phyloP scores from a whole-genome alignment of 2,797 vertebrate species.

The Linurgus olivaceus region DNA sequence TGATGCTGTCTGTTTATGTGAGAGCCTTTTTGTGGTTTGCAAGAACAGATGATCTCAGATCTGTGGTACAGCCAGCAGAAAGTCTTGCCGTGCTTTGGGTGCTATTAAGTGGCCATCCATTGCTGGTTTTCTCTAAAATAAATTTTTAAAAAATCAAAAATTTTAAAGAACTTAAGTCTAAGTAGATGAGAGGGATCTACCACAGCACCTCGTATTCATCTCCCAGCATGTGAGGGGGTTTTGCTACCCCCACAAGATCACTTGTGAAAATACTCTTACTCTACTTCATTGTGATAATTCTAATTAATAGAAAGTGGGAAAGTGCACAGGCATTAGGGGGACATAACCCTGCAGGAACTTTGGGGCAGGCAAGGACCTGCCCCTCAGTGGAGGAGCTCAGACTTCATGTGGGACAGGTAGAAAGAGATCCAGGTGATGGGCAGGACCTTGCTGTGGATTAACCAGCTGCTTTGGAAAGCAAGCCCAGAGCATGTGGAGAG shows the following conservation, averaged over 20 bases:
- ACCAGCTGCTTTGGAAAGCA: neutral
- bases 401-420: neutral
- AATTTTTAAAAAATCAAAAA: neutral
- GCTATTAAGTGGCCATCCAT: neutral
- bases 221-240: neutral
- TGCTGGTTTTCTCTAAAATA: neutral
- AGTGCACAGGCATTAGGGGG: no score
- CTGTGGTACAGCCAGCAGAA: neutral
- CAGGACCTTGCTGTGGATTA: neutral
- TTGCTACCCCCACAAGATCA: neutral
- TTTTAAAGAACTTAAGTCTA: neutral
- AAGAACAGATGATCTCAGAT: neutral
- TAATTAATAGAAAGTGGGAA: neutral
- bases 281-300: neutral
- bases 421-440: neutral
- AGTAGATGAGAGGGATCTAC: neutral
- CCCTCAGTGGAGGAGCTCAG: neutral
- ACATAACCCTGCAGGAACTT: neutral
- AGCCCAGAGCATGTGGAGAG: neutral
- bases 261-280: neutral
- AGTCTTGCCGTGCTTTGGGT: neutral
- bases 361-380: neutral
- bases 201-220: neutral
- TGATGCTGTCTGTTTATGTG: neutral
- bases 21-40: neutral